Base-by-base conservation (phyloP, 1,140 invertebrate species). In the Thalassaphorura encarpata region DNA sequence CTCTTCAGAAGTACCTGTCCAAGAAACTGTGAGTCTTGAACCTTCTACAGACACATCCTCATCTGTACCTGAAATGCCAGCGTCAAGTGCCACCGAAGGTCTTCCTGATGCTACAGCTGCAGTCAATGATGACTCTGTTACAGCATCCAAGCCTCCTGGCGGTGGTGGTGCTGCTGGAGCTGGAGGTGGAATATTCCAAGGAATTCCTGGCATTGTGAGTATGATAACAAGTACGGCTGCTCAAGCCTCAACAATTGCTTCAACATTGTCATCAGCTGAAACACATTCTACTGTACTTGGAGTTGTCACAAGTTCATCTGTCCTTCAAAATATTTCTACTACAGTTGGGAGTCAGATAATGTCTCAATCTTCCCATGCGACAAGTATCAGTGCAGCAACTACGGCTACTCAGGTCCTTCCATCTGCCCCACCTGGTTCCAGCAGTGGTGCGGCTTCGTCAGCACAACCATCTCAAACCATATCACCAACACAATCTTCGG, bases 361-460 rank as follows among this genome's bases (percentile, higher is more conserved):
- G 13, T 27, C 46, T 48, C 46, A 48, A 16, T 48, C 46, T 21
- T 11, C 15, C 11, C 26, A 13, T 6, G 26, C 28, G 16, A 27
- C 46, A 19, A 24, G 18, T 3, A n/a, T 36, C 19, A 11, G 18
- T 26, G 40, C 54, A 21, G 11, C 31, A 11, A 15, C 46, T 50
- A 18, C 41, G 13, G 13, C 36, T 24, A 41, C 52, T 28, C 13
- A 19, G 16, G 23, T 23, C 23, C 23, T 39, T 8, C n/a, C 45
- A 2, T 24, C 55, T 1, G 40, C 55, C 8, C 40, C 55, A 39
- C 24, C 55, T 31, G 23, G 19, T 23, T n/a, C n/a, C n/a, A n/a
- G n/a, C n/a, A 21, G 39, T 23, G 43, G 13, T 18, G 36, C 2
- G 8, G 8, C 39, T 36, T 5, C 54, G 16, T 3, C 46, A 23